A percentile compares a stretch with the other conserved stretches of the same genome.
Evolutionary conservation across 2,797 vertebrate genomes (phyloP).

Genomic region (Mastacembelus armatus): DNA sequence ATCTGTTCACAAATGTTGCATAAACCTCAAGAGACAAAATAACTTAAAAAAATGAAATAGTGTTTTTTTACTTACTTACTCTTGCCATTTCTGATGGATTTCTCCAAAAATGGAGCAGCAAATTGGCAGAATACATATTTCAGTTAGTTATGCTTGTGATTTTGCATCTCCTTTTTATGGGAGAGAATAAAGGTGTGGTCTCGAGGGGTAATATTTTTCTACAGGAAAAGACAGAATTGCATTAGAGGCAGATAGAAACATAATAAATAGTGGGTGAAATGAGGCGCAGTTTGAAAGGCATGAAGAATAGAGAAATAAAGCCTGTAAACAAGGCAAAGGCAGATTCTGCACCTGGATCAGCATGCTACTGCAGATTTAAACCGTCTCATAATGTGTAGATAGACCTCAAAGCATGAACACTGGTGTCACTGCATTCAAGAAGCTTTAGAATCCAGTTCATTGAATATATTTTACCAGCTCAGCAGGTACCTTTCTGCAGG

Average conservation of each 20-base stretch:
- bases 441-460: constrained; percentile 25
- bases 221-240: constrained; percentile 26
- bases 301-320: constrained; percentile 36
- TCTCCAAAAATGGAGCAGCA: constrained; percentile 25
- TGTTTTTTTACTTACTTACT: neutral
- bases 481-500: neutral
- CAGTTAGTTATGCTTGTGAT: constrained; percentile 26
- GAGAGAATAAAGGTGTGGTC: constrained; percentile 34
- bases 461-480: constrained; percentile 7
- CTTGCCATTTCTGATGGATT: constrained; percentile 35
- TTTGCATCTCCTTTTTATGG: constrained; percentile 27
- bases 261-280: constrained; percentile 42
- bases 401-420: constrained; percentile 20
- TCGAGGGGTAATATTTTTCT: constrained; percentile 30
- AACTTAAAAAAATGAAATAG: constrained; percentile 4
- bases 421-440: constrained; percentile 5
- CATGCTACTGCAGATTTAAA: constrained; percentile 6
- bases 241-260: constrained; percentile 35
- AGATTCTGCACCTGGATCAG: constrained; percentile 17
- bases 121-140: constrained; percentile 46
- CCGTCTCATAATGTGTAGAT: constrained; percentile 27
- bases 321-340: constrained; percentile 36
- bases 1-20: constrained; percentile 4
- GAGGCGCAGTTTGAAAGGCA: constrained; percentile 36
- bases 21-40: constrained; percentile 17